phyloP scores from a whole-genome alignment of 2,113 vertebrate genomes.

The Apodemus sylvaticus region DNA sequence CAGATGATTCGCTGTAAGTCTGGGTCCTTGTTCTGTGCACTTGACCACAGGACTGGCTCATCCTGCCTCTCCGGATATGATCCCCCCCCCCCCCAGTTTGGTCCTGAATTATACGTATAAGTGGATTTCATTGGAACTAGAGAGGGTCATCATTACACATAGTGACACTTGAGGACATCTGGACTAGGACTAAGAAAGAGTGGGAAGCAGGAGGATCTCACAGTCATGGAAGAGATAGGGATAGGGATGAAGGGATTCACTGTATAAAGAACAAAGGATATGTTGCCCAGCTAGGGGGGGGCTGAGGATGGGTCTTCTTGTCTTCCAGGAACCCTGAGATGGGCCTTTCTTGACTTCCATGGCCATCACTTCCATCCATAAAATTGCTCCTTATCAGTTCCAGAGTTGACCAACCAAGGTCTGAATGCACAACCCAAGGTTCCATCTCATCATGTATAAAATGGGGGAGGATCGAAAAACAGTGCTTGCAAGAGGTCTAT shows the following conservation, averaged over 20 bases:
- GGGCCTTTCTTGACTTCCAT: background rate
- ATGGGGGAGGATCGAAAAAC: background rate
- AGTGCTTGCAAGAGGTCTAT: background rate
- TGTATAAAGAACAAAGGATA: background rate
- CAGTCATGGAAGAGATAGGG: background rate
- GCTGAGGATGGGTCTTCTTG: background rate
- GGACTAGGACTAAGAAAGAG: background rate
- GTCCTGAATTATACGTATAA: background rate
- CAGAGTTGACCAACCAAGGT: background rate
- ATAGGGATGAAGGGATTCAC: background rate
- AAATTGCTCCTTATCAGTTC: background rate
- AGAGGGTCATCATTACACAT: background rate
- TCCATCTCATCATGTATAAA: background rate
- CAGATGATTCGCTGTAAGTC: background rate
- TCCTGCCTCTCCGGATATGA: background rate
- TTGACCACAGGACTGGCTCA: background rate
- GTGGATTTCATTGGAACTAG: too few species aligned
- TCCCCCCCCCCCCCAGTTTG: background rate
- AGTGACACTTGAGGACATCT: background rate
- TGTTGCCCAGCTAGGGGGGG: background rate
- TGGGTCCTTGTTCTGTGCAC: background rate
- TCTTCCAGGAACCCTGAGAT: background rate
- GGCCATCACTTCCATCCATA: background rate
- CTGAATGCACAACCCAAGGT: background rate
- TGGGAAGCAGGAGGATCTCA: background rate